These are phyloP conservation scores for Megalops atlanticus DNA, from an alignment of 2,113 vertebrate species.

Conservation along the genomic window DNA sequence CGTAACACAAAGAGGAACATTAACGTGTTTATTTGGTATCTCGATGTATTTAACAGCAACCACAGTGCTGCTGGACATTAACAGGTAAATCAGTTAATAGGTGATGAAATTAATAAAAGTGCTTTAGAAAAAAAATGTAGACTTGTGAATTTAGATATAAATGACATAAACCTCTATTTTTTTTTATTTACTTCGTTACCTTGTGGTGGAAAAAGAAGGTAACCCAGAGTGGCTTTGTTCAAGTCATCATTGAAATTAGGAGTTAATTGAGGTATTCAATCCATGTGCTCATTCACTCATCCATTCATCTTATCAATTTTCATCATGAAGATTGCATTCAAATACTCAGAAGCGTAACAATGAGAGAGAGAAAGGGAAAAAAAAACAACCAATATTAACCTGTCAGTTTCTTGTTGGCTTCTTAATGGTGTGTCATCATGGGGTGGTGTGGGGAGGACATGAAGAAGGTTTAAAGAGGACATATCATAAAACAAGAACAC, in stretches of 20 bases:
- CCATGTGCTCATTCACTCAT: background rate
- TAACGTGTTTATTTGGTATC: background rate
- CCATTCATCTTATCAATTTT: background rate
- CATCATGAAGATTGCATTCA: background rate
- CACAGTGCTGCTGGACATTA: background rate
- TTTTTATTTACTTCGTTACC: background rate
- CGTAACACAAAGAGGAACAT: background rate
- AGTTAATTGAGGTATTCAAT: background rate
- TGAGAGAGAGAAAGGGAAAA: background rate
- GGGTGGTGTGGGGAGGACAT: too few species aligned
- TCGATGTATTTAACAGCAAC: background rate
- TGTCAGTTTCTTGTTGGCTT: background rate
- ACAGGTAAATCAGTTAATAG: background rate
- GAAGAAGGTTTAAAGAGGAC: too few species aligned
- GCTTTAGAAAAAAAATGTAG: constrained; percentile 30
- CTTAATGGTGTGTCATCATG: too few species aligned
- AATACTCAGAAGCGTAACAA: background rate
- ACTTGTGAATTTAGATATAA: constrained; percentile 23
- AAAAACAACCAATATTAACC: constrained; percentile 7
- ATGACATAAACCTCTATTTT: background rate
- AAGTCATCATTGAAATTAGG: background rate
- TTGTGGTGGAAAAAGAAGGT: constrained; percentile 20
- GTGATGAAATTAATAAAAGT: background rate
- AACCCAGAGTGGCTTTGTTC: constrained; percentile 16
- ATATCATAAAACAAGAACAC: too few species aligned